Evolutionary conservation across 2,888 invertebrate species (phyloP), one percentile per base, ranked within the genome.

Genomic region (Hypercompe scribonia): DNA sequence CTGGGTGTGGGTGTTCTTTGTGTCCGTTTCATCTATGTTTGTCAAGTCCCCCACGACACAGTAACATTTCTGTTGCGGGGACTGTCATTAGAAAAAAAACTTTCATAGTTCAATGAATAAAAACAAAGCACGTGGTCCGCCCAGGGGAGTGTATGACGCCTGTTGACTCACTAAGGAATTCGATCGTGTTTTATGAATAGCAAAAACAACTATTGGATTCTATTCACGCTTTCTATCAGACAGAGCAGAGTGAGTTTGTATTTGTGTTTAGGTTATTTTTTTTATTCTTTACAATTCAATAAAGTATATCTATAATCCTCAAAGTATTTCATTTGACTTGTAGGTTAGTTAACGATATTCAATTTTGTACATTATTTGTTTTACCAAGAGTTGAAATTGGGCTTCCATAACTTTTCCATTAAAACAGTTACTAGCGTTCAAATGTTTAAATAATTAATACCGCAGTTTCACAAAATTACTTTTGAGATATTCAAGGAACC

Each of bases 381-480:
- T 61, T 61, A 15, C 13, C 3, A 7, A 18, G 7, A 61, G 61
- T 31, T 61, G 7, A 31, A 31, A 61, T 31, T 31, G 18, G 8
- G 1, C 36, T 65, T 5, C 21, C 64, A 36, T n/a, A 65, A 65
- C 36, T 65, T 36, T n/a, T 65, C 64, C n/a, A 65, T 65, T 65
- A 42, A 39, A 66, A 66, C 18, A 66, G 42, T 66, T n/a, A 36
- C 28, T 15, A 28, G 28, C 65, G n/a, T 66, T 39, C 18, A n/a
- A 69, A 31, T 36, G 61, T 63, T 69, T 69, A 42, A 61, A 39
- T 34, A 28, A 42, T 66, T 28, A 66, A 66, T 42, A 39, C n/a
- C 36, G 36, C 39, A 36, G 36, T 42, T 66, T 66, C 39, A 42
- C 34, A 28, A 66, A 42, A 39, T 66, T 15, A 34, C 28, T 28